Evolutionary conservation across 2,797 vertebrate species (phyloP).

Genomic region (Sebastes minor): DNA sequence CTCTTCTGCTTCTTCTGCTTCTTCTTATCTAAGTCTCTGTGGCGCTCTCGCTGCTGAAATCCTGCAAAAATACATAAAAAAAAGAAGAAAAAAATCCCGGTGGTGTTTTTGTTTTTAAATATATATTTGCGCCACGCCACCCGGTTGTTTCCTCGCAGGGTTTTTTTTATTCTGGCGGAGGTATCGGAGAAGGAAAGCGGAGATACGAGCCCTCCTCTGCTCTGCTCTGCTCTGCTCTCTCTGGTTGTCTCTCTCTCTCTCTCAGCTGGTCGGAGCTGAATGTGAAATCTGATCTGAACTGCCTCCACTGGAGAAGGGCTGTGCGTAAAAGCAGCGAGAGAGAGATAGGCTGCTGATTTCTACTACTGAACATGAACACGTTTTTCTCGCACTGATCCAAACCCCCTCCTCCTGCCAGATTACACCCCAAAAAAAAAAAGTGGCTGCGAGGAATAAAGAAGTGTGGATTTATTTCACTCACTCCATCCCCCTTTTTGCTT

Average conservation of each 20-base stretch:
- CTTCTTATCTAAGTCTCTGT: conserved; percentile 40
- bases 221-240: conserved; percentile 22
- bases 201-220: conserved; percentile 64
- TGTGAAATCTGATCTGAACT: conserved; percentile 83
- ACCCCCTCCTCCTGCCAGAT: conserved; percentile 29
- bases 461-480: conserved; percentile 65
- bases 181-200: conserved; percentile 46
- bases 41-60: conserved; percentile 45
- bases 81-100: conserved; percentile 41
- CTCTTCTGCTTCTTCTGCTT: not conserved
- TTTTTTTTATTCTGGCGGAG: conserved; percentile 12
- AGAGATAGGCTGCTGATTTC: conserved; percentile 51
- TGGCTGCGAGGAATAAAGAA: conserved; percentile 57
- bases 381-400: conserved; percentile 54
- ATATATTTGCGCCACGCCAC: conserved; percentile 30
- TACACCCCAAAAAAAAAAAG: conserved; percentile 11
- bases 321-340: conserved; percentile 44
- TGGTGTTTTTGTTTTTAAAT: conserved; percentile 7
- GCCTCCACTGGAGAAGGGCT: conserved; percentile 69
- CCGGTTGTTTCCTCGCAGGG: conserved; percentile 32
- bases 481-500: conserved; percentile 84
- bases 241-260: conserved; percentile 2
- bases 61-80: conserved; percentile 60
- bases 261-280: conserved; percentile 78
- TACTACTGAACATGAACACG: conserved; percentile 54